Percentiles rank a stretch among this genome's conserved stretches.
Conservation (phyloP, 1,140 invertebrate genomes). For the Drosophila subobscura region DNA sequence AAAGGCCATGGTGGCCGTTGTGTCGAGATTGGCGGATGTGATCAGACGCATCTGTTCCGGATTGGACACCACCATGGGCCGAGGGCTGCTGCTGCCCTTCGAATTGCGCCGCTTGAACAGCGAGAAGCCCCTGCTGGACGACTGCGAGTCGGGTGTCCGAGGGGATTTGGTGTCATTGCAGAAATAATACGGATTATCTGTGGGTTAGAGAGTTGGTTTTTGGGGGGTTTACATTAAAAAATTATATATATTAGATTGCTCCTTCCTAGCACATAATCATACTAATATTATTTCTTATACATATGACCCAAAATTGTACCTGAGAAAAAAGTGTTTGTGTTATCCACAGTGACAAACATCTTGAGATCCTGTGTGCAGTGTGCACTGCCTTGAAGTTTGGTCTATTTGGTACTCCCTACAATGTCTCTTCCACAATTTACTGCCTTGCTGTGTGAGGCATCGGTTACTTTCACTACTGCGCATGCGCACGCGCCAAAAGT, state of each 20-base stretch:
- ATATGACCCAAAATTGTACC: slow-evolving; percentile 47
- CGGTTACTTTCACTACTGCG: slow-evolving; percentile 70
- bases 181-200: slow-evolving; percentile 83
- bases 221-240: neutral
- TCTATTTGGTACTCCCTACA: neutral
- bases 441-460: slow-evolving; percentile 62
- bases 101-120: slow-evolving; percentile 80
- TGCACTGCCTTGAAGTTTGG: neutral
- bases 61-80: slow-evolving; percentile 49
- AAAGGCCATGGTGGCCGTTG: slow-evolving; percentile 73
- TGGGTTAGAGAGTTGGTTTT: neutral
- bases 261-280: no score
- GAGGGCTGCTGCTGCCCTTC: slow-evolving; percentile 77
- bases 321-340: slow-evolving; percentile 80
- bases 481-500: slow-evolving; percentile 65
- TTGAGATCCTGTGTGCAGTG: slow-evolving; percentile 45
- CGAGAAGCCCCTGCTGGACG: slow-evolving; percentile 72
- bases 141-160: slow-evolving; percentile 77
- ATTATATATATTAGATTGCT: neutral
- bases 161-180: slow-evolving; percentile 82
- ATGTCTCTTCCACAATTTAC: slow-evolving; percentile 33
- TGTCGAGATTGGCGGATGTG: slow-evolving; percentile 80
- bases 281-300: no score
- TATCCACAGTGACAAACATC: slow-evolving; percentile 83
- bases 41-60: slow-evolving; percentile 80